A percentile compares a stretch with the other conserved stretches of the same genome.
Evolutionary conservation across 1,140 invertebrate species (phyloP).

Genomic region (Vanessa atalanta): DNA sequence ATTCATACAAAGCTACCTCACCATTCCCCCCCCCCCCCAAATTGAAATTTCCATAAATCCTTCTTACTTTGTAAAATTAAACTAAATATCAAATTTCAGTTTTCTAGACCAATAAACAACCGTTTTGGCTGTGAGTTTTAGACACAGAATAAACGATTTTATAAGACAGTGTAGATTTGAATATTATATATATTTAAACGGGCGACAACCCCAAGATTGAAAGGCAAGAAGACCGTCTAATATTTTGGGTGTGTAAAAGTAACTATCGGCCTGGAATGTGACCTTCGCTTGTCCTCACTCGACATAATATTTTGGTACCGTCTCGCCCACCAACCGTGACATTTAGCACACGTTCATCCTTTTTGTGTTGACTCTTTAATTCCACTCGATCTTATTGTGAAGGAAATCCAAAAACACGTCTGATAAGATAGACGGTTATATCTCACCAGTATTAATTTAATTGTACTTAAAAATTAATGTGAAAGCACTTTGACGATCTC

Average conservation of each 20-base stretch:
- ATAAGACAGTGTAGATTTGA: no score
- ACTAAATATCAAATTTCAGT: no score
- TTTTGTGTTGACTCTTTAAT: constrained; percentile 9
- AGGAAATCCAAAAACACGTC: constrained; percentile 7
- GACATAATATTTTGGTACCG: constrained; percentile 39
- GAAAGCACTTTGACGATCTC: constrained; percentile 10
- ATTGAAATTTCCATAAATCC: no score
- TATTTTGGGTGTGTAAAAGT: background rate
- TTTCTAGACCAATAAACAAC: no score
- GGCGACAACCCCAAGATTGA: background rate
- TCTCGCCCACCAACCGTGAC: constrained; percentile 39
- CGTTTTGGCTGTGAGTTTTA: no score
- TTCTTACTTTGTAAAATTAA: no score
- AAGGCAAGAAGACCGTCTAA: background rate
- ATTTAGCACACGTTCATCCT: constrained; percentile 25
- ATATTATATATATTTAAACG: no score
- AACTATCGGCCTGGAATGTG: constrained; percentile 31
- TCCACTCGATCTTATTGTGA: constrained; percentile 18
- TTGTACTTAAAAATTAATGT: constrained; percentile 20
- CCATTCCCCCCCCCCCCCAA: no score
- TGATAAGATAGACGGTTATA: constrained; percentile 18
- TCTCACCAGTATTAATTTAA: constrained; percentile 10
- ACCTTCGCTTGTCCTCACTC: constrained; percentile 43
- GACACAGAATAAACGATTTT: no score
- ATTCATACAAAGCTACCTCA: no score